Evolutionary conservation across 1,140 invertebrate species (phyloP), one percentile per base, ranked within the genome.

Genomic region (Babylonia areolata): DNA sequence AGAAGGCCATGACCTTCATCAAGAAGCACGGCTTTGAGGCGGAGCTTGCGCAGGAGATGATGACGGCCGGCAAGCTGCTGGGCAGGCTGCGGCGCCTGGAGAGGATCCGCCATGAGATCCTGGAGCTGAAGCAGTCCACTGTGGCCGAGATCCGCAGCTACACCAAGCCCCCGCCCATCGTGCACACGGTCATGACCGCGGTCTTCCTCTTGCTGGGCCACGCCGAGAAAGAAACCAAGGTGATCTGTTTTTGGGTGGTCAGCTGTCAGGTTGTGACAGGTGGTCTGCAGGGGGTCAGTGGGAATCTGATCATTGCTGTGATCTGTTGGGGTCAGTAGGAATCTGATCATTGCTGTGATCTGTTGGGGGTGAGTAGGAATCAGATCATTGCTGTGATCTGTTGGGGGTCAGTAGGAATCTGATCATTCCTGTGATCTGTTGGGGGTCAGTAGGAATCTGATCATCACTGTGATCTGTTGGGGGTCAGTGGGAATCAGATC

Each of bases 131-230:
- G 73, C 93, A 94, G 86, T 89, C 93, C 15, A 94, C 93, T 28
- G 93, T 94, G 39, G 93, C 93, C 3, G 93, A 94, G 86, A 93
- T 94, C 51, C 84, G 92, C 51, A 94, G 93, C 86, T 94, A 94
- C 79, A 89, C 90, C 81, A 93, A 90, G 33, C 93, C 93, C 15
- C 93, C 93, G 64, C 42, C 81, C 28, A 87, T 92, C n/a, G 93
- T 94, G 11, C 93, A 93, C 80, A 90, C 88, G 6, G 91, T 94
- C 20, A 94, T 94, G 93, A 93, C 91, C 2, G 91, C 88, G 17
- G 93, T 92, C 17, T 93, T 94, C 81, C 85, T 93, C 0, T 81
- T 93, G 42, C 88, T 93, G 9, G 93, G 93, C 1, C 93, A 94
- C 77, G 89, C 89, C 69, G 93, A 93, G 80, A 93, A 92, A 87